These are phyloP conservation scores for Vulpes lagopus DNA, from an alignment of 2,113 vertebrate genomes.

Conservation along the genomic window DNA sequence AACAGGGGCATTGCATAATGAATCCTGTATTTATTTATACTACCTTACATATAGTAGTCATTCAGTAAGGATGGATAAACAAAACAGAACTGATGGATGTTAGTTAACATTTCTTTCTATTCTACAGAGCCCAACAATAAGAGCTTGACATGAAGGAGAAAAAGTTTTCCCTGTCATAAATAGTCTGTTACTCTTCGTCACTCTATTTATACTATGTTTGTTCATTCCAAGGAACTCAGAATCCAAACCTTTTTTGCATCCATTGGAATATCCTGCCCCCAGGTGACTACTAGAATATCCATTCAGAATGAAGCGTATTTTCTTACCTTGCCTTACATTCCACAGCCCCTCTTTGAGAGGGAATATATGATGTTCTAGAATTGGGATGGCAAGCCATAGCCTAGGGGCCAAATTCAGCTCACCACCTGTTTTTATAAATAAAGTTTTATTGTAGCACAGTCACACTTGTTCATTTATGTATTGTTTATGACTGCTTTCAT, in stretches of 20 bases:
- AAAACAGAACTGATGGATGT: neutral
- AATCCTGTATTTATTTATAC: conserved; percentile 14
- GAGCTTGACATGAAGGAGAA: neutral
- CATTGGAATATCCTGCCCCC: neutral
- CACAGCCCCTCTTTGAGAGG: neutral
- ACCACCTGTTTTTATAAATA: conserved; percentile 34
- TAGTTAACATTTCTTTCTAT: neutral
- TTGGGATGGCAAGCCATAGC: neutral
- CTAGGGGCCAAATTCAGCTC: neutral
- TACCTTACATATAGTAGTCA: neutral
- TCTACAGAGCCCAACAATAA: neutral
- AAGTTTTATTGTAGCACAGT: conserved; percentile 32
- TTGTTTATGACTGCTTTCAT: conserved; percentile 1
- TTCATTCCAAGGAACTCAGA: neutral
- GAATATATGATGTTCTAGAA: neutral
- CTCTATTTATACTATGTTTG: neutral
- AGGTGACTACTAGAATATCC: too few relatives aligned
- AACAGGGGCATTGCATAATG: neutral
- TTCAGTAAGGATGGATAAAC: neutral
- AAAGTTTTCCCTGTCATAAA: neutral
- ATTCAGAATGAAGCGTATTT: neutral
- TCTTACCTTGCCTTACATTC: neutral
- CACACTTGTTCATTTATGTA: neutral
- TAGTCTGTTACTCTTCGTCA: neutral
- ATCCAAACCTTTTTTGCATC: neutral